Evolutionary conservation across 2,113 vertebrate species (phyloP).

Genomic region (Quiscalus mexicanus): DNA sequence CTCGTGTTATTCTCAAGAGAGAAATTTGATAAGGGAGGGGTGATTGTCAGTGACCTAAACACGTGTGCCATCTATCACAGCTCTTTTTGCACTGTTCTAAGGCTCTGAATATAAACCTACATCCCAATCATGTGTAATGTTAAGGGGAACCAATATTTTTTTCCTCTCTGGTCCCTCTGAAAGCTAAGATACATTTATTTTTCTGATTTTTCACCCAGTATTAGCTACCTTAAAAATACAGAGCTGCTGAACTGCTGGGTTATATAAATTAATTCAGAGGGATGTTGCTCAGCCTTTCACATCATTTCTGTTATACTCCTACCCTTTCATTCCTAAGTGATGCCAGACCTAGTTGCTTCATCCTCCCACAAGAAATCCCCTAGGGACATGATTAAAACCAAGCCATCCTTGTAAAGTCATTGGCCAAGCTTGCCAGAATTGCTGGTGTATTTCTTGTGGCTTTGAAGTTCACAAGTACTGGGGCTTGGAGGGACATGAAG

Average conservation of each 20-base stretch:
- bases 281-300: constrained; percentile 4
- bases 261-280: neutral
- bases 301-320: neutral
- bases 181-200: neutral
- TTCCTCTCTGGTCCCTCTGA: neutral
- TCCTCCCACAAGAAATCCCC: constrained; percentile 26
- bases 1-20: neutral
- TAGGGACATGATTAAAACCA: constrained; percentile 19
- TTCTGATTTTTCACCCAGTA: neutral
- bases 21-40: neutral
- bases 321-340: neutral
- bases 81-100: neutral
- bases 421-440: neutral
- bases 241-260: neutral
- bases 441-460: neutral
- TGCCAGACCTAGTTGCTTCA: constrained; percentile 7
- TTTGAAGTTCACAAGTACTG: neutral
- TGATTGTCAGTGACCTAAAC: neutral
- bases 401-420: neutral
- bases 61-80: fast-evolving
- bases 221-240: neutral
- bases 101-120: neutral
- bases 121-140: neutral
- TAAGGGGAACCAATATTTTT: neutral
- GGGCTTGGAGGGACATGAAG: neutral